Conservation (phyloP, 2,888 invertebrate species). For the Epicampocera succincta region DNA sequence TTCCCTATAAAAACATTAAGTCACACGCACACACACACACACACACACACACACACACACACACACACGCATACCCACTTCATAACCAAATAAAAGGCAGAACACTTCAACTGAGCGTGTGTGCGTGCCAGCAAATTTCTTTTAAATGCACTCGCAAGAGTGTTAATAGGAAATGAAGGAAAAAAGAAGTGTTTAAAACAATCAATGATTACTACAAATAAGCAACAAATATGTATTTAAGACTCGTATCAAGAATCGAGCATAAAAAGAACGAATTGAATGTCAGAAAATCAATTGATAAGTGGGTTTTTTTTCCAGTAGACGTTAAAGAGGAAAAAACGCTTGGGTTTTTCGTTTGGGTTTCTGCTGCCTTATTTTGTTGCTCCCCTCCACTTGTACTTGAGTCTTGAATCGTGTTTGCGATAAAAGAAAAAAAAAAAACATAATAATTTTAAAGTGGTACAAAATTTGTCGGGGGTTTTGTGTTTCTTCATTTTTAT, state of each 20-base stretch:
- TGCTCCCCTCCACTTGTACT: slow-evolving; percentile 11
- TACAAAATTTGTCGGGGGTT: slow-evolving; percentile 8
- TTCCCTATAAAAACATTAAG: slow-evolving; percentile 3
- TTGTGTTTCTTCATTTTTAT: slow-evolving; percentile 44
- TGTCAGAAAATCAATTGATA: slow-evolving; percentile 56
- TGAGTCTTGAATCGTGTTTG: slow-evolving; percentile 43
- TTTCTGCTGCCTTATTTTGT: not conserved
- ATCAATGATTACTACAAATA: slow-evolving; percentile 65
- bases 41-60: not conserved
- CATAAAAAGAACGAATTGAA: not conserved
- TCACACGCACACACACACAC: slow-evolving; percentile 3
- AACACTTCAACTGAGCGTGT: not conserved
- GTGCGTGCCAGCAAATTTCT: slow-evolving; percentile 12
- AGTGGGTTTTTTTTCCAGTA: slow-evolving; percentile 34
- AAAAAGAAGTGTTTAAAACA: slow-evolving; percentile 21
- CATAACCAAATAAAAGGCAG: no score
- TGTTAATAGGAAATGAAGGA: slow-evolving; percentile 33
- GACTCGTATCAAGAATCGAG: slow-evolving; percentile 30
- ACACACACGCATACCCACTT: not conserved
- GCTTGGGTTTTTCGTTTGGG: not conserved
- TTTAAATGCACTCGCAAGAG: slow-evolving; percentile 31
- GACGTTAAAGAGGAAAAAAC: slow-evolving; percentile 26
- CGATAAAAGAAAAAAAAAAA: slow-evolving; percentile 45
- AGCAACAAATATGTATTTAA: slow-evolving; percentile 65
- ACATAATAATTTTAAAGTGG: slow-evolving; percentile 10